Base-by-base conservation (phyloP, 2,113 vertebrate genomes). In the Egretta garzetta region DNA sequence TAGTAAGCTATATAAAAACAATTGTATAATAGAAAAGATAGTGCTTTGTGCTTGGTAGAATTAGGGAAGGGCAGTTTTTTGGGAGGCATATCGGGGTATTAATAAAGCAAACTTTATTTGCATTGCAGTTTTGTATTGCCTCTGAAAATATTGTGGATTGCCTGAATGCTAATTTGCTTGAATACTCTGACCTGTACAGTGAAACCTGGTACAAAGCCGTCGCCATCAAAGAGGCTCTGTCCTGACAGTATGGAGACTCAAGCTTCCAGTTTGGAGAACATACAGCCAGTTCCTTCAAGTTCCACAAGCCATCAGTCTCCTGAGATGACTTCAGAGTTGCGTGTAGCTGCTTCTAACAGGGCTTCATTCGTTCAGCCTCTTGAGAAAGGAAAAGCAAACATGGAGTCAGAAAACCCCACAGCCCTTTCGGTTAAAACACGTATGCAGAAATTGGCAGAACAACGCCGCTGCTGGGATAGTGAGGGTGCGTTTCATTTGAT, bases 171-270 rank as follows among this genome's bases (percentile, higher is more conserved):
- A n/a, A 93, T 83, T 84, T 72, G 2, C 14, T 73, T 93, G 50
- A 73, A 66, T 89, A 28, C 8, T 94, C 70, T 94, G 66, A 67
- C 80, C 41, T 88, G 13, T 97, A 60, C 45, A 98, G 99, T 85
- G 56, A 99, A 99, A 96, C 92, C 98, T 28, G 97, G 98, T 67
- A 97, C 98, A 76, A 99, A 99, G 67, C 99, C 99, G 5, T 99
- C 99, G 19, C 99, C 99, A 30, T 99, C 99, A 17, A 99, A 99
- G 96, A 98, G 99, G 43, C 98, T 96, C 22, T 99, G 99, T 94
- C 99, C 99, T 43, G 97, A 97, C 55, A 98, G 98, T 86, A 88
- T 73, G 18, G 96, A 98, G 53, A 93, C 90, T 18, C 94, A 97
- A 33, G 55, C 94, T 86, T 96, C 96, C 18, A 98, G 98, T 63